Evolutionary conservation across 2,888 invertebrate species (phyloP).

Genomic region (Leptopilina myrica): DNA sequence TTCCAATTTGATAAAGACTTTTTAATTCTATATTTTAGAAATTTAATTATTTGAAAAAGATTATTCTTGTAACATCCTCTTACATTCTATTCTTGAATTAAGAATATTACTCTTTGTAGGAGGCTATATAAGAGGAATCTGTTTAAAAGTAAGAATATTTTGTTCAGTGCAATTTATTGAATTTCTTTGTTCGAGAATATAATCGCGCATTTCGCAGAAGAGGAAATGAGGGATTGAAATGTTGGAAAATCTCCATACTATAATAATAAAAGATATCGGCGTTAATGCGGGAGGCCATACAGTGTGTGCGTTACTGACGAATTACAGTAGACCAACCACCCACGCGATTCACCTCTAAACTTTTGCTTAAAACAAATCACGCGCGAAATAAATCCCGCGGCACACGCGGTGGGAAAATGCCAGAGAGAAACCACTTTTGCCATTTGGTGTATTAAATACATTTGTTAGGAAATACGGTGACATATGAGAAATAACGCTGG

Average conservation of each 20-base stretch:
- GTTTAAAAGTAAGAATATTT: no score
- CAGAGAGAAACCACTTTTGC: conserved; percentile 31
- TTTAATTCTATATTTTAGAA: no score
- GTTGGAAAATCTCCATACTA: conserved; percentile 61
- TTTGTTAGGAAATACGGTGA: conserved; percentile 11
- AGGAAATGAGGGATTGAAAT: conserved; percentile 44
- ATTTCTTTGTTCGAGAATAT: conserved; percentile 27
- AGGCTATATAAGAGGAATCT: no score
- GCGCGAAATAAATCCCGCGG: conserved; percentile 25
- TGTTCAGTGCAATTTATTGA: background rate
- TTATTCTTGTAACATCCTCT: no score
- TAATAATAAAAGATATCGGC: conserved; percentile 54
- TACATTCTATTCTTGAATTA: no score
- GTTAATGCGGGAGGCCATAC: conserved; percentile 48
- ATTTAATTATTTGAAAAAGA: no score
- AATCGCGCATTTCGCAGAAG: background rate
- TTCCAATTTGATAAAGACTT: no score
- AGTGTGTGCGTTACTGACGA: conserved; percentile 36
- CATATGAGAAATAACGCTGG: conserved; percentile 12
- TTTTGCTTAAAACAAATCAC: conserved; percentile 48
- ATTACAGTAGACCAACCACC: conserved; percentile 59
- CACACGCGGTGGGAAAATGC: conserved; percentile 38
- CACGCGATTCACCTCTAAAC: conserved; percentile 53
- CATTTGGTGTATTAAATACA: conserved; percentile 15
- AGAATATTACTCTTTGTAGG: no score